Conservation (phyloP, 92 coral and sea anemone genomes). For the Bergia puertoricense region DNA sequence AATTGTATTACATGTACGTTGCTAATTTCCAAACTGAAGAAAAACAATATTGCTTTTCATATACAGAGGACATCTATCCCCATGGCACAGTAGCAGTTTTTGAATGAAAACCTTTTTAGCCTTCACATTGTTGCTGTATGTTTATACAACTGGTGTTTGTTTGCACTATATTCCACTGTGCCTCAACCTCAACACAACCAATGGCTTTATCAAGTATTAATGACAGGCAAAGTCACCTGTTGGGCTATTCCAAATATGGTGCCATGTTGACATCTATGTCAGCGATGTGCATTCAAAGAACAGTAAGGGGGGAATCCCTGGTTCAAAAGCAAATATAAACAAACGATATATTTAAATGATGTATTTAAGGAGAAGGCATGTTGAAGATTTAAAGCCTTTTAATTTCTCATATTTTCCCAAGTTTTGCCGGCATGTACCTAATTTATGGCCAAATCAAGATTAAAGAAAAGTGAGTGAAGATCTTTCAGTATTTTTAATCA, state of each 20-base stretch:
- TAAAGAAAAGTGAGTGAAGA: constrained; percentile 26
- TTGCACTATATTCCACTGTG: background rate
- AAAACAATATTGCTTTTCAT: no score
- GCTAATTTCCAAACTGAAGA: no score
- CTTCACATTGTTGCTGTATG: no score
- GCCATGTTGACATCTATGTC: background rate
- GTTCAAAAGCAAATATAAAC: background rate
- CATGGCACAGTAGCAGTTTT: no score
- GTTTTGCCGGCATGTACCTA: constrained; percentile 19
- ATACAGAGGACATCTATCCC: no score
- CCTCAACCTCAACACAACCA: background rate
- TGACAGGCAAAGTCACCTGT: background rate
- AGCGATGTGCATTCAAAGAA: no score
- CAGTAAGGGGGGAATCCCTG: background rate
- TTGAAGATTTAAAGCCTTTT: background rate
- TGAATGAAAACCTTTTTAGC: no score
- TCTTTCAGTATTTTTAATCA: background rate
- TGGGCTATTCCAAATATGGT: background rate
- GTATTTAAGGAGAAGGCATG: background rate
- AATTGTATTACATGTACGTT: no score
- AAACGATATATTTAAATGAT: background rate
- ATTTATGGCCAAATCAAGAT: constrained; percentile 35
- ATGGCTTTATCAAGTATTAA: background rate
- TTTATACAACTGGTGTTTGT: no score
- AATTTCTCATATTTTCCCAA: background rate